Conservation (phyloP, 2,888 invertebrate species). For the Drosophila subquinaria region DNA sequence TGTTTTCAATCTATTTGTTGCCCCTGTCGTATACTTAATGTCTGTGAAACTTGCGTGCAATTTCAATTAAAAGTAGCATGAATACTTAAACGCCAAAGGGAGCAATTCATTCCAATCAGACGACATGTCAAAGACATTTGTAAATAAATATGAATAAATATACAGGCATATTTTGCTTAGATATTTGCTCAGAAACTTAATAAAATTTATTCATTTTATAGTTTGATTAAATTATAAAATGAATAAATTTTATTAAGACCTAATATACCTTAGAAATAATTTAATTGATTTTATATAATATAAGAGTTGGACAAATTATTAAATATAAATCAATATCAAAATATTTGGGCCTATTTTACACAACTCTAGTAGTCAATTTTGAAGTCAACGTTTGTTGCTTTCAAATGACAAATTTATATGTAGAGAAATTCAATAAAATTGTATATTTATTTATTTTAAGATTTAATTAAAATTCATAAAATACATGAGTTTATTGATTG, state of each 20-base stretch:
- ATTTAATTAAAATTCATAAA: background rate
- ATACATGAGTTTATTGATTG: background rate
- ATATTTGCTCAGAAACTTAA: too few species aligned
- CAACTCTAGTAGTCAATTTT: background rate
- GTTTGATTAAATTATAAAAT: too few species aligned
- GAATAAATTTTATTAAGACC: too few species aligned
- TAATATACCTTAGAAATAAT: too few species aligned
- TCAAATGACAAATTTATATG: too few species aligned
- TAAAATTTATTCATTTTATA: too few species aligned
- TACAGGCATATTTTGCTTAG: background rate
- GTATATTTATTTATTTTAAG: too few species aligned
- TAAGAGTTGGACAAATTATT: background rate
- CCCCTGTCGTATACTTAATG: conserved; percentile 13
- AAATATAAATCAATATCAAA: background rate
- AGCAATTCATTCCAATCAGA: conserved; percentile 3
- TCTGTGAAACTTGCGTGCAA: conserved; percentile 7
- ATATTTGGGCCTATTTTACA: background rate
- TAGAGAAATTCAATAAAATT: background rate
- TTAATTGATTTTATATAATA: too few species aligned
- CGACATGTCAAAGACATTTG: background rate
- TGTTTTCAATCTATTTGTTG: background rate
- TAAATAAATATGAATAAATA: background rate
- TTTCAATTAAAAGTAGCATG: conserved; percentile 20
- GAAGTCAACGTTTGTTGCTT: too few species aligned
- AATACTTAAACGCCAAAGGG: conserved; percentile 2